Evolutionary conservation across 2,888 invertebrate species (phyloP).

Genomic region (Ecliptopera silaceata): DNA sequence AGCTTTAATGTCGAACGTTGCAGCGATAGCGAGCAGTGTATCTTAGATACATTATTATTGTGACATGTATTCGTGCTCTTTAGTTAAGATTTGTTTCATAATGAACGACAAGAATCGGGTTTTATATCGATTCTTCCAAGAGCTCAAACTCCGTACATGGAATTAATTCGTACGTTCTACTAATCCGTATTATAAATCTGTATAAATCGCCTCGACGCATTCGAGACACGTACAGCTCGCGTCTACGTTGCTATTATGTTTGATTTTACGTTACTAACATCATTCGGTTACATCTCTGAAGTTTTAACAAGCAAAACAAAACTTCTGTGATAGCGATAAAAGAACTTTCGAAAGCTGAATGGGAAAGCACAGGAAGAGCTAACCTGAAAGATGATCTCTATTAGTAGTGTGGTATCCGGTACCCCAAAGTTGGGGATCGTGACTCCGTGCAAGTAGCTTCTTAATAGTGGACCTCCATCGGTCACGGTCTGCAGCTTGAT

Average conservation of each 20-base stretch:
- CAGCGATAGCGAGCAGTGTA: no score
- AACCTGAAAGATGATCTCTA: no score
- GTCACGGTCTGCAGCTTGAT: no score
- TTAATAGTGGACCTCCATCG: no score
- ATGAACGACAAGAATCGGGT: not conserved
- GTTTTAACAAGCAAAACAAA: slow-evolving; percentile 4
- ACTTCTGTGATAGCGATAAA: not conserved
- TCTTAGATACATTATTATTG: no score
- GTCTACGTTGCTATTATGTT: slow-evolving; percentile 48
- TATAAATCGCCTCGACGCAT: slow-evolving; percentile 58
- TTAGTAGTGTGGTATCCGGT: no score
- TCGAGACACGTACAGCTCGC: slow-evolving; percentile 58
- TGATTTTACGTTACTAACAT: slow-evolving; percentile 18
- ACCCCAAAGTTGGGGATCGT: no score
- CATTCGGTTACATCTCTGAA: slow-evolving; percentile 5
- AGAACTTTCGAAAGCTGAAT: not conserved
- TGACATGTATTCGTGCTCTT: no score
- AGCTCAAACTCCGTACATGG: slow-evolving; percentile 37
- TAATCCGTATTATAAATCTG: slow-evolving; percentile 55
- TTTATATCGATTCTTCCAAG: slow-evolving; percentile 39
- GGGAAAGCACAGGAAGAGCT: no score
- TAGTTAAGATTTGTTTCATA: slow-evolving; percentile 58
- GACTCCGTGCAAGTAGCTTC: no score
- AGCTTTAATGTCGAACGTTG: no score
- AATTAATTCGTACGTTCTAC: slow-evolving; percentile 51